phyloP scores from a whole-genome alignment of 2,888 invertebrate genomes.

The Alloplasta piceator region DNA sequence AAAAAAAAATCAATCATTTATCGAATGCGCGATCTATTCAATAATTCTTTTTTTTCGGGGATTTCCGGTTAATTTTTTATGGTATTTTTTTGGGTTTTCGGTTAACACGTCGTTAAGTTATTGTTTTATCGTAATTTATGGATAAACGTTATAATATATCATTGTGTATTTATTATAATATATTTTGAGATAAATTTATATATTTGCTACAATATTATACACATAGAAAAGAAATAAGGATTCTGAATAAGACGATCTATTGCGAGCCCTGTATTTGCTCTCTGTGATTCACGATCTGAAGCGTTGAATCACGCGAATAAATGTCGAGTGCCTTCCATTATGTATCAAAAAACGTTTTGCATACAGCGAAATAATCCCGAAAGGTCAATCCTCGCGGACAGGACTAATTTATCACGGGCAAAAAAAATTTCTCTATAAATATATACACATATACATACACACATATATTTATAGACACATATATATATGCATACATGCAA shows the following conservation, averaged over 20 bases:
- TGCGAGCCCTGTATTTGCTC: too few species aligned
- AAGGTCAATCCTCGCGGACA: constrained; percentile 42
- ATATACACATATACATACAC: not conserved
- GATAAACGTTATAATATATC: not conserved
- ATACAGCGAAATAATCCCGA: constrained; percentile 14
- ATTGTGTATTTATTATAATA: too few species aligned
- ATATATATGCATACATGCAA: not conserved
- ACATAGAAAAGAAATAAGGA: too few species aligned
- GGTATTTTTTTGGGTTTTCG: constrained; percentile 47
- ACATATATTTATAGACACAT: not conserved
- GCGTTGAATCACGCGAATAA: constrained; percentile 33
- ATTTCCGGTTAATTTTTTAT: constrained; percentile 37
- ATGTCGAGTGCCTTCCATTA: constrained; percentile 37
- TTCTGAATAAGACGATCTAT: too few species aligned
- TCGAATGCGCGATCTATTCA: constrained; percentile 43
- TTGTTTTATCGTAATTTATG: constrained; percentile 32
- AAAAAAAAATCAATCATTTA: constrained; percentile 54
- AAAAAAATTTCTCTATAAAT: constrained; percentile 15
- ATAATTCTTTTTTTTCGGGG: constrained; percentile 36
- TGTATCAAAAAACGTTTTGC: constrained; percentile 14
- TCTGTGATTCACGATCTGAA: constrained; percentile 27
- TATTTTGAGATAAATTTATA: too few species aligned
- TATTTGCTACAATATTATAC: too few species aligned
- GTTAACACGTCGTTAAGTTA: constrained; percentile 45
- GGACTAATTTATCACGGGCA: constrained; percentile 20